phyloP scores from a whole-genome alignment of 1,140 invertebrate genomes.

The Aricia agestis region DNA sequence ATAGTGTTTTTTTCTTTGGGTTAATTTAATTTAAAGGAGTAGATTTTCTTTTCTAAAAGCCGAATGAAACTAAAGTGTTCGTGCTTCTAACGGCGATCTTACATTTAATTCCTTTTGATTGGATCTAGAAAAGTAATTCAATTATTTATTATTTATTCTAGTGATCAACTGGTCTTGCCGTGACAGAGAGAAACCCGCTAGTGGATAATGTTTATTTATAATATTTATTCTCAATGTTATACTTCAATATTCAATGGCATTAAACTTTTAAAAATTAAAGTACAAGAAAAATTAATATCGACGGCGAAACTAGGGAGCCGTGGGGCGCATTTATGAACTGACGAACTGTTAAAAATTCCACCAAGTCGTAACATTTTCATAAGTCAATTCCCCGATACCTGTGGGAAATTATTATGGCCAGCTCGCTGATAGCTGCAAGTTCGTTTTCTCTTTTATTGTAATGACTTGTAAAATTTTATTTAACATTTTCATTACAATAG shows the following conservation, averaged over 20 bases:
- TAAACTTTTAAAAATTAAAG: no score
- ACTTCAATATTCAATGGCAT: no score
- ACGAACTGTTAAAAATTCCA: slow-evolving; percentile 49
- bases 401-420: slow-evolving; percentile 46
- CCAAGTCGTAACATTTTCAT: slow-evolving; percentile 41
- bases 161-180: no score
- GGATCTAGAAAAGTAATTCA: not conserved
- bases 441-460: slow-evolving; percentile 7
- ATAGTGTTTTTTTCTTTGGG: slow-evolving; percentile 4
- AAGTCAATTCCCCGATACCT: slow-evolving; percentile 48
- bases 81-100: slow-evolving; percentile 3
- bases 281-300: not conserved
- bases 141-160: not conserved
- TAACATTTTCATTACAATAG: not conserved
- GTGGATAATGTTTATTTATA: no score
- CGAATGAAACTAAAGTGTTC: slow-evolving; percentile 13
- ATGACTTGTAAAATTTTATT: not conserved
- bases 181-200: no score
- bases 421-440: slow-evolving; percentile 25
- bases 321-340: slow-evolving; percentile 19
- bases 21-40: slow-evolving; percentile 18
- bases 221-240: no score
- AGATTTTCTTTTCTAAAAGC: slow-evolving; percentile 15
- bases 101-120: slow-evolving; percentile 13
- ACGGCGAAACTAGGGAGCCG: not conserved